Evolutionary conservation across 2,888 invertebrate genomes (phyloP).

Genomic region (Patella caerulea): DNA sequence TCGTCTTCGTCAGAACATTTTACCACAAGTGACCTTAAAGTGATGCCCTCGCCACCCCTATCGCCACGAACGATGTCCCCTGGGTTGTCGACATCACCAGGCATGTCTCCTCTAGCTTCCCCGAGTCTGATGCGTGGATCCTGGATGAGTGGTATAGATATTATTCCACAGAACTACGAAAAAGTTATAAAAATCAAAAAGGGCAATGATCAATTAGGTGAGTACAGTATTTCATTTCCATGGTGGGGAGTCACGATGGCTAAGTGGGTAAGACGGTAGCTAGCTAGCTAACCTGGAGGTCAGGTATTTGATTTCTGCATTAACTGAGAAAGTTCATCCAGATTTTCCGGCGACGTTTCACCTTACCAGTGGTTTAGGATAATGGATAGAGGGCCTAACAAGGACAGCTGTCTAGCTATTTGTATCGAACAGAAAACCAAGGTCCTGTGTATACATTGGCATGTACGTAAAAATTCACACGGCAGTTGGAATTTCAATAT

Average conservation of each 20-base stretch:
- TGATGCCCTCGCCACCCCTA: constrained; percentile 48
- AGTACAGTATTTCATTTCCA: constrained; percentile 30
- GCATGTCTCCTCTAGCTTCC: constrained; percentile 57
- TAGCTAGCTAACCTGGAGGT: too few relatives aligned
- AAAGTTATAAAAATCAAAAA: constrained; percentile 75
- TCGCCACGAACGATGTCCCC: constrained; percentile 41
- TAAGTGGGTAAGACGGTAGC: too few relatives aligned
- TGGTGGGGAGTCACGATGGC: background rate
- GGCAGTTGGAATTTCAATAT: too few relatives aligned
- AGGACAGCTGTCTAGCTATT: too few relatives aligned
- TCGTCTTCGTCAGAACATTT: constrained; percentile 58
- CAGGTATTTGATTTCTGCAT: too few relatives aligned
- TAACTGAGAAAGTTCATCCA: too few relatives aligned
- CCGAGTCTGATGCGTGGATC: constrained; percentile 51
- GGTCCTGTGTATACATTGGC: too few relatives aligned
- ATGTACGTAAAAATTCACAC: too few relatives aligned
- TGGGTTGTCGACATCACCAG: constrained; percentile 47
- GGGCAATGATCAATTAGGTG: constrained; percentile 75
- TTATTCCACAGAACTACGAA: constrained; percentile 75
- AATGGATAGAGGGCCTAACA: too few relatives aligned
- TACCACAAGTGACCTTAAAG: constrained; percentile 66
- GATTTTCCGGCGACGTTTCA: too few relatives aligned
- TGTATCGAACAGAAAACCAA: too few relatives aligned
- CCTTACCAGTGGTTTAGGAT: too few relatives aligned
- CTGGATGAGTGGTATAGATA: constrained; percentile 55